Evolutionary conservation across 30 jellyfish, hydroid and myxozoan species (phyloP).

Genomic region (Turritopsis dohrnii): DNA sequence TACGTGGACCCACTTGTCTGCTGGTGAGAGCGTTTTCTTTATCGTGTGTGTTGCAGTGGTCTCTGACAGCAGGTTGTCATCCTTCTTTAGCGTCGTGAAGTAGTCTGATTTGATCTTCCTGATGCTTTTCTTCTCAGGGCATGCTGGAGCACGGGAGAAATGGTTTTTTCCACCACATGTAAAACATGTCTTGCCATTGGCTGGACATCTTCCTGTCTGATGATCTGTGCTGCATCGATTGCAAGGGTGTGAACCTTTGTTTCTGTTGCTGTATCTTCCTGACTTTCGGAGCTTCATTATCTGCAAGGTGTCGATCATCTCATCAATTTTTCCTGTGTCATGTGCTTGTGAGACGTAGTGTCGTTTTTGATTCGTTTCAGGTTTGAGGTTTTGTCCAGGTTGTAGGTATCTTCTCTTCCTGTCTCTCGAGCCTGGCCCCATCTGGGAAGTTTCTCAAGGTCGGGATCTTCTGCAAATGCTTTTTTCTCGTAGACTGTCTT

Average conservation of each 20-base stretch:
- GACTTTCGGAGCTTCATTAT: constrained; percentile 16
- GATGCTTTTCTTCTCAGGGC: neutral
- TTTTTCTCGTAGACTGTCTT: constrained; percentile 1
- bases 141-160: constrained; percentile 28
- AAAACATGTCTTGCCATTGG: neutral
- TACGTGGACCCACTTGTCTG: constrained; percentile 18
- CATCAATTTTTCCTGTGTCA: constrained; percentile 16
- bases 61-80: neutral
- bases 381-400: constrained; percentile 15
- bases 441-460: constrained; percentile 29
- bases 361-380: constrained; percentile 18
- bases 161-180: constrained; percentile 10
- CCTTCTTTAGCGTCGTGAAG: neutral
- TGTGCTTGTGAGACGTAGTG: neutral
- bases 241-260: constrained; percentile 19
- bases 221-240: constrained; percentile 22
- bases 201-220: constrained; percentile 16
- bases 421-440: constrained; percentile 25
- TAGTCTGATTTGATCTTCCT: constrained; percentile 16
- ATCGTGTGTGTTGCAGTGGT: neutral
- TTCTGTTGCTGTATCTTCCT: constrained; percentile 31
- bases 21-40: neutral
- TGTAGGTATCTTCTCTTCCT: constrained; percentile 30
- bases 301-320: constrained; percentile 20
- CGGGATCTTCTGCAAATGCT: constrained; percentile 27